These are phyloP conservation scores for Crematogaster levior DNA, from an alignment of 2,888 invertebrate species.

Conservation along the genomic window DNA sequence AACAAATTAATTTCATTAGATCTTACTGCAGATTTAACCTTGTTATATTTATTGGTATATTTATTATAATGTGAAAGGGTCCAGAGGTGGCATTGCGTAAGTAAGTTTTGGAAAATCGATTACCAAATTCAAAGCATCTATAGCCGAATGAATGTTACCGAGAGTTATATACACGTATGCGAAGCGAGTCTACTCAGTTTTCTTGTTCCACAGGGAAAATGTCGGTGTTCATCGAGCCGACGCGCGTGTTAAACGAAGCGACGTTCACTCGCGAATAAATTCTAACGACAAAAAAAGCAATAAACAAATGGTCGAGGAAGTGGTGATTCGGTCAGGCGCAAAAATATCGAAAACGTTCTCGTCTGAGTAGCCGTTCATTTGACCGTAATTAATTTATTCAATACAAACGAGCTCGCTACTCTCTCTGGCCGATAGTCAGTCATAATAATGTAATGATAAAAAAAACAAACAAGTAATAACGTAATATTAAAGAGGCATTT, in stretches of 20 bases:
- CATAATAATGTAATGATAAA: slow-evolving; percentile 3
- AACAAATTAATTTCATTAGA: neutral
- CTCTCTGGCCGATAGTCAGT: neutral
- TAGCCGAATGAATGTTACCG: slow-evolving; percentile 3
- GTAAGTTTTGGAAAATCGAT: slow-evolving; percentile 41
- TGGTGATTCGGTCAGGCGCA: slow-evolving; percentile 37
- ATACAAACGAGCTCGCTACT: slow-evolving; percentile 20
- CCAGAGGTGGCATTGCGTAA: neutral
- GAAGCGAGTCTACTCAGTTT: slow-evolving; percentile 41
- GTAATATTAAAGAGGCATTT: neutral
- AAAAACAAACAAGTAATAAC: neutral
- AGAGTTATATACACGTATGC: neutral
- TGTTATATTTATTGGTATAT: neutral
- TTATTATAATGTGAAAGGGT: neutral
- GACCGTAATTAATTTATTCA: slow-evolving; percentile 47
- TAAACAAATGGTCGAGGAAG: slow-evolving; percentile 45
- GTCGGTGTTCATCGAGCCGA: slow-evolving; percentile 23
- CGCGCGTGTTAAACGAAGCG: slow-evolving; percentile 48
- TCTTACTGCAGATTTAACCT: slow-evolving; percentile 4
- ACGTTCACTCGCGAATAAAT: slow-evolving; percentile 46
- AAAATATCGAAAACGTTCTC: slow-evolving; percentile 46
- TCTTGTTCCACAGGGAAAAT: slow-evolving; percentile 41
- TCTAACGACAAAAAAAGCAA: slow-evolving; percentile 42
- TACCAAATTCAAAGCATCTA: slow-evolving; percentile 32
- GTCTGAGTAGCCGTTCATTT: slow-evolving; percentile 13